Evolutionary conservation across 1,140 invertebrate species (phyloP).

Genomic region (Hermetia illucens): DNA sequence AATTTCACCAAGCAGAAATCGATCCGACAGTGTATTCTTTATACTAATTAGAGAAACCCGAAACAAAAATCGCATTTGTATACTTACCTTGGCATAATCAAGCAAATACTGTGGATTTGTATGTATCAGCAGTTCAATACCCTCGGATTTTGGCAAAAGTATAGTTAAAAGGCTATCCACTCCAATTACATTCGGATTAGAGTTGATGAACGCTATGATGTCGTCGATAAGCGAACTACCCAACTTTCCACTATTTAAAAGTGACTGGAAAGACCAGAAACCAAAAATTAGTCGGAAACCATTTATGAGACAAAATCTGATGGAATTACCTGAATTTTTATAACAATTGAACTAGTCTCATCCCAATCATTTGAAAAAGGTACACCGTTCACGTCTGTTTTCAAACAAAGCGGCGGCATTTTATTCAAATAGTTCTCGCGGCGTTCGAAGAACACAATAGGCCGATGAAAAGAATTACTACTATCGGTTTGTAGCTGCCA

Average conservation of each 20-base stretch:
- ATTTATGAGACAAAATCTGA: not conserved
- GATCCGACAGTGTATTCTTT: too few relatives aligned
- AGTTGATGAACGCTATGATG: conserved; percentile 27
- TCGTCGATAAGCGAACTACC: conserved; percentile 24
- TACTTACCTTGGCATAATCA: conserved; percentile 24
- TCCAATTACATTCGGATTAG: conserved; percentile 21
- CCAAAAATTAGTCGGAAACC: conserved; percentile 1
- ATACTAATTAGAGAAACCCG: too few relatives aligned
- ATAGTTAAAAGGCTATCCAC: conserved; percentile 27
- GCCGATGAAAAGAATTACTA: not conserved
- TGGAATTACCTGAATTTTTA: conserved; percentile 18
- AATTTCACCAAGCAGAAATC: too few relatives aligned
- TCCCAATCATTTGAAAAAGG: not conserved
- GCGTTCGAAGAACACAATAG: not conserved
- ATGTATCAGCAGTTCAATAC: conserved; percentile 25
- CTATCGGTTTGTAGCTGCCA: too few relatives aligned
- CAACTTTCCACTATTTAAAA: conserved; percentile 19
- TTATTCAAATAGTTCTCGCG: not conserved
- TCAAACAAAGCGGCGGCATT: not conserved
- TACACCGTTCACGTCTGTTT: not conserved
- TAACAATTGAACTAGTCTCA: not conserved
- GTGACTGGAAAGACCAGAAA: conserved; percentile 11
- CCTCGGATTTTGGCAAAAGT: conserved; percentile 23
- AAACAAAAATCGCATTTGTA: too few relatives aligned
- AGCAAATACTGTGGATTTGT: conserved; percentile 23